These are phyloP conservation scores for Agrotis exclamationis DNA, from an alignment of 2,888 invertebrate genomes.

Conservation along the genomic window DNA sequence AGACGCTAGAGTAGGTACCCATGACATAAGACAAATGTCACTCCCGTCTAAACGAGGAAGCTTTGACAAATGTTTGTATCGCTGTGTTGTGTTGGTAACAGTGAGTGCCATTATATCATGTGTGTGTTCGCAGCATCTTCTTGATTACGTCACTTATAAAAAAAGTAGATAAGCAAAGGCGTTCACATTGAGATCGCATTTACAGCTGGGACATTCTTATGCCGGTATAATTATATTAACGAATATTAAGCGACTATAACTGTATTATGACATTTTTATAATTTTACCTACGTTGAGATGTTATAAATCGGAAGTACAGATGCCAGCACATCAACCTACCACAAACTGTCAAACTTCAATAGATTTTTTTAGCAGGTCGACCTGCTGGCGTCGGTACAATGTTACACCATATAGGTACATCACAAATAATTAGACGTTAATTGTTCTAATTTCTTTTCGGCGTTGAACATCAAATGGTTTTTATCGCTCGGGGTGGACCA, in stretches of 20 bases:
- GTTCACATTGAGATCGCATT: slow-evolving; percentile 14
- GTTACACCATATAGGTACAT: too few relatives aligned
- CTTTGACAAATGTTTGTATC: background rate
- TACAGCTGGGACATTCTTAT: background rate
- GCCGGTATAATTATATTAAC: background rate
- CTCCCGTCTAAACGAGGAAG: slow-evolving; percentile 10
- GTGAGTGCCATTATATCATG: slow-evolving; percentile 34
- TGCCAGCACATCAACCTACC: too few relatives aligned
- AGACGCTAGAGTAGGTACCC: background rate
- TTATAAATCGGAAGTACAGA: too few relatives aligned
- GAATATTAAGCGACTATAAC: background rate
- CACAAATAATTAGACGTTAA: too few relatives aligned
- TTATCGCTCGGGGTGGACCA: too few relatives aligned
- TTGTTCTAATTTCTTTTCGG: too few relatives aligned
- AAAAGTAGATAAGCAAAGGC: background rate
- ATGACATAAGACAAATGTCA: background rate
- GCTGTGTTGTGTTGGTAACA: slow-evolving; percentile 25
- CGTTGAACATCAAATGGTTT: too few relatives aligned
- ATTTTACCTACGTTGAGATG: background rate
- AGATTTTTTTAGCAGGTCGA: too few relatives aligned
- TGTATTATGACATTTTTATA: background rate
- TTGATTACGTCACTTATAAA: slow-evolving; percentile 19
- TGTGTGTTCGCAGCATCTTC: background rate
- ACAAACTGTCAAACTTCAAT: too few relatives aligned
- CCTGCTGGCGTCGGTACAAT: too few relatives aligned